Conservation (phyloP, 1,140 invertebrate genomes). For the Reticulitermes speratus region DNA sequence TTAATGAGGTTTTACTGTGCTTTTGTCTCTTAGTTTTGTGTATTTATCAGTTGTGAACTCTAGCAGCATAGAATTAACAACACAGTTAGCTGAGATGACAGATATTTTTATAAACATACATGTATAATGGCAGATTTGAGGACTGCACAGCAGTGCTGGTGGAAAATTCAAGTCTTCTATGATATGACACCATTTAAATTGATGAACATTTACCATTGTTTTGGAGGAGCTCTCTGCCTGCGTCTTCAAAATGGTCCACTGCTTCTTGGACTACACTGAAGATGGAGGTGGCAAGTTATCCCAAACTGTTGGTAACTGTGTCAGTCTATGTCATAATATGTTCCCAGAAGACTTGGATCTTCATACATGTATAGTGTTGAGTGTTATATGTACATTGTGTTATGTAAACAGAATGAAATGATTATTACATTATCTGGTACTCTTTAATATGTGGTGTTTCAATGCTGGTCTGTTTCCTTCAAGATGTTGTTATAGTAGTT, state of each 20-base stretch:
- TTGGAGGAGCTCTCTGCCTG: no score
- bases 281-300: no score
- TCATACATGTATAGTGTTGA: neutral
- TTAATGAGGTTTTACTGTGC: neutral
- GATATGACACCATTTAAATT: no score
- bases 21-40: neutral
- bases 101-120: neutral
- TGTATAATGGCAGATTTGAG: neutral
- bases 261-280: no score
- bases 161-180: no score
- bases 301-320: no score
- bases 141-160: no score
- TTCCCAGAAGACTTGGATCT: no score
- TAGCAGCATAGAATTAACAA: neutral
- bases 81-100: neutral
- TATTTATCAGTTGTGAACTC: neutral
- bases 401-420: neutral
- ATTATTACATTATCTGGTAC: neutral
- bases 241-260: no score
- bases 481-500: no score
- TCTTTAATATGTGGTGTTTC: neutral
- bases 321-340: no score
- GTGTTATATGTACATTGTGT: neutral
- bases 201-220: no score
- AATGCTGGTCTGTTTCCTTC: neutral